Percentiles rank a stretch among this genome's conserved stretches.
These are phyloP conservation scores for Notodonta ziczac DNA, from an alignment of 2,888 invertebrate genomes.

Conservation along the genomic window DNA sequence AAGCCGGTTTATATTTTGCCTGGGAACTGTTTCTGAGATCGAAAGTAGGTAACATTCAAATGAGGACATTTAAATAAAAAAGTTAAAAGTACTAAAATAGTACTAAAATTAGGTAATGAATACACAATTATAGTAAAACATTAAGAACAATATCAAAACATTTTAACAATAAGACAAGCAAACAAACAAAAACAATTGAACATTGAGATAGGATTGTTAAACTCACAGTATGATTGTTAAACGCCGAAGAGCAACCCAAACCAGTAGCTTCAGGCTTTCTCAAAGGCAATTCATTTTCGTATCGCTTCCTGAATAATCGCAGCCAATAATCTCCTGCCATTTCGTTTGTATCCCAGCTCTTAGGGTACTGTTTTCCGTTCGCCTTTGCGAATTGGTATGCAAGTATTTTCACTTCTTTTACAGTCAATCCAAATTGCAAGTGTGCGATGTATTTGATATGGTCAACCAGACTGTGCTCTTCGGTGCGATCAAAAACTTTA, in stretches of 20 bases:
- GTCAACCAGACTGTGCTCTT: slow-evolving; percentile 13
- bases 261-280: not conserved
- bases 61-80: too few relatives aligned
- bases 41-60: too few relatives aligned
- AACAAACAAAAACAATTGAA: too few relatives aligned
- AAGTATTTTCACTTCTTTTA: slow-evolving; percentile 17
- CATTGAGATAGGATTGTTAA: not conserved
- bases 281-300: slow-evolving; percentile 10
- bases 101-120: too few relatives aligned
- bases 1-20: too few relatives aligned
- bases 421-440: slow-evolving; percentile 18
- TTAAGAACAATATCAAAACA: too few relatives aligned
- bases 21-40: too few relatives aligned
- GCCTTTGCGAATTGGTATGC: slow-evolving; percentile 18
- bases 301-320: slow-evolving; percentile 15
- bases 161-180: too few relatives aligned
- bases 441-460: slow-evolving; percentile 16
- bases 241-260: not conserved
- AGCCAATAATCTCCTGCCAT: slow-evolving; percentile 13
- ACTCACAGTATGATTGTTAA: not conserved
- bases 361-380: not conserved
- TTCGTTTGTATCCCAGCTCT: slow-evolving; percentile 1
- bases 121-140: too few relatives aligned
- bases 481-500: slow-evolving; percentile 14
- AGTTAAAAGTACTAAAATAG: too few relatives aligned